Percentiles rank a stretch among this genome's conserved stretches.
Conservation (phyloP, 1,140 invertebrate genomes). For the Holotrichia oblita region DNA sequence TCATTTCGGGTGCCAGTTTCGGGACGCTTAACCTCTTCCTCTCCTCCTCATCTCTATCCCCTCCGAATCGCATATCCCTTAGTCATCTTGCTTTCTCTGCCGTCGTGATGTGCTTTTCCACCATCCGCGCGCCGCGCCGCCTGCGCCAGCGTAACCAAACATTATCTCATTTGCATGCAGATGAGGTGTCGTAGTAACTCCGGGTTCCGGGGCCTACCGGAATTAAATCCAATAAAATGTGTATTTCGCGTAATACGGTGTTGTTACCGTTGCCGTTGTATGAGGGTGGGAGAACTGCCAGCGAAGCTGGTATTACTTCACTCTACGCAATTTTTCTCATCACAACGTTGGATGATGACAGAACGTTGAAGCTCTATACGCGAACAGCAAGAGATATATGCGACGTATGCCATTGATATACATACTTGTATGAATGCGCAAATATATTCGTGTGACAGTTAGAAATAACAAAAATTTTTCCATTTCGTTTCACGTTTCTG, state of each 20-base stretch:
- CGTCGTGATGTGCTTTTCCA: not conserved
- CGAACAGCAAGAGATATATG: no score
- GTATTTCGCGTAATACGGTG: constrained; percentile 31
- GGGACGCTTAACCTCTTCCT: not conserved
- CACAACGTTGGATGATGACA: not conserved
- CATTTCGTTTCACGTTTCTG: not conserved
- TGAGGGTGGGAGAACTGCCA: not conserved
- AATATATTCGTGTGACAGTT: not conserved
- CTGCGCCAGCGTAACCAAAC: constrained; percentile 51
- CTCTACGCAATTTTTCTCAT: not conserved
- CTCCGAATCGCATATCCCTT: not conserved
- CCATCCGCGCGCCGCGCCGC: not conserved
- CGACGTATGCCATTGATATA: not conserved
- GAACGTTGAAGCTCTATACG: not conserved
- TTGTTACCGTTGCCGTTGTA: not conserved
- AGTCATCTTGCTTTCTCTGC: not conserved
- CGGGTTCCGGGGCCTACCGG: constrained; percentile 53
- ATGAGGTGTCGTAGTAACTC: constrained; percentile 56
- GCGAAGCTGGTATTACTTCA: not conserved
- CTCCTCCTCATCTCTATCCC: not conserved
- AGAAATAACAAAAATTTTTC: not conserved
- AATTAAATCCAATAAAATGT: constrained; percentile 51
- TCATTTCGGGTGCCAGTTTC: constrained; percentile 19
- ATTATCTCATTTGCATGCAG: constrained; percentile 58
- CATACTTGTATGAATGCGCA: not conserved